Percentiles rank a stretch among this genome's conserved stretches.
Conservation (phyloP, 2,797 vertebrate species). For the Hirundo rustica region DNA sequence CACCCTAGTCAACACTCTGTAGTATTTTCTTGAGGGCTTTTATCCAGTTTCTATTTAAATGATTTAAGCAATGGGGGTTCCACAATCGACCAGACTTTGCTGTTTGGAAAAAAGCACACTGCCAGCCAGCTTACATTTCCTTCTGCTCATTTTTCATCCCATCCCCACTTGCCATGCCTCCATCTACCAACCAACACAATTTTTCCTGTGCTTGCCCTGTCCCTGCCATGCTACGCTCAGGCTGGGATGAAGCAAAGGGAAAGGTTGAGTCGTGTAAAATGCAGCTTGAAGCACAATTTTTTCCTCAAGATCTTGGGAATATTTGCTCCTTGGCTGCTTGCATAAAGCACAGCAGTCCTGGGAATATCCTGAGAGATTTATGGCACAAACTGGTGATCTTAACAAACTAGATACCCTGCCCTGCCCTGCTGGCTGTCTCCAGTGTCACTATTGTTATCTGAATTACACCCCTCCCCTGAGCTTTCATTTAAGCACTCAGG, state of each 20-base stretch:
- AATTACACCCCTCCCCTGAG: background rate
- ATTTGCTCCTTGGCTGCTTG: background rate
- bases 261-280: rapidly evolving
- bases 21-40: background rate
- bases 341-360: background rate
- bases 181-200: background rate
- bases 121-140: background rate
- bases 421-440: background rate
- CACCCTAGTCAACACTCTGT: background rate
- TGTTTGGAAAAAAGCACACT: background rate
- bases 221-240: rapidly evolving
- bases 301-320: background rate
- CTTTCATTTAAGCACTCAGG: background rate
- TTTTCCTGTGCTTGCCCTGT: background rate
- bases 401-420: background rate
- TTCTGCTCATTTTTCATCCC: background rate
- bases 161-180: rapidly evolving
- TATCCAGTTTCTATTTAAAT: background rate
- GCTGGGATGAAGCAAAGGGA: rapidly evolving
- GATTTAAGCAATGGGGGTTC: background rate
- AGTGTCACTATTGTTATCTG: background rate
- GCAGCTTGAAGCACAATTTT: background rate
- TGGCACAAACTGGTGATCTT: background rate
- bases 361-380: background rate
- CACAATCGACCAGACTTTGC: background rate